Evolutionary conservation across 2,797 vertebrate genomes (phyloP), one percentile per base, ranked within the genome.

Genomic region (Rhyacichthys aspro): DNA sequence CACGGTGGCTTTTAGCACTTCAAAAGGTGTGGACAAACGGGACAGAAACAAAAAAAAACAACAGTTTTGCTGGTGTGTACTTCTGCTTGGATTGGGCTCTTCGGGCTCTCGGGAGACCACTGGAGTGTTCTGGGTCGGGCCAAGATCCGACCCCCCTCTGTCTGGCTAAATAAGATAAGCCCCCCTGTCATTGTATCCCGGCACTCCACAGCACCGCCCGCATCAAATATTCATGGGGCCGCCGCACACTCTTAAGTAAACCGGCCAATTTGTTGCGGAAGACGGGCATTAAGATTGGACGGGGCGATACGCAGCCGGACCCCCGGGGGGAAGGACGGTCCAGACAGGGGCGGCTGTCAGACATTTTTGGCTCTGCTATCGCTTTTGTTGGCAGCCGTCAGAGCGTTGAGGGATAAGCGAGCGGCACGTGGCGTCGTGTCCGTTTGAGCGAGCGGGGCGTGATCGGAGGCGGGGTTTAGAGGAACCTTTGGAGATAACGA

Each of bases 111-210:
- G 38, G 69, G 79, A 86, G 85, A 80, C 67, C 12, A 14, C 28
- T 59, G 70, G 77, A 79, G 86, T 76, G 79, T 71, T 77, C 61
- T 65, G 81, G 83, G 86, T 82, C 66, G 67, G 82, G 72, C 82
- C 70, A 58, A 65, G 78, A 76, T 63, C 66, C 77, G 62, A 63
- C 77, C 86, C 79, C n/a, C 72, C 77, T 87, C 81, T 81, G 82
- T 89, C 91, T 92, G 91, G 82, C 88, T 88, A 86, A 91, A 92
- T 90, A 92, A 91, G 90, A 93, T 92, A 92, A 92, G 91, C 57
- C 84, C 77, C 77, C 77, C 77, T 80, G 89, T 89, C 89, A 90
- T 91, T 91, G 87, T 91, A 89, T 85, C 81, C 85, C 54, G 55
- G 70, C 69, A 76, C 82, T 83, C 83, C 64, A 46, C 79, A 75